A percentile compares a stretch with the other conserved stretches of the same genome.
Conservation (phyloP, 2,888 invertebrate genomes). For the Drosophila stalkeri region DNA sequence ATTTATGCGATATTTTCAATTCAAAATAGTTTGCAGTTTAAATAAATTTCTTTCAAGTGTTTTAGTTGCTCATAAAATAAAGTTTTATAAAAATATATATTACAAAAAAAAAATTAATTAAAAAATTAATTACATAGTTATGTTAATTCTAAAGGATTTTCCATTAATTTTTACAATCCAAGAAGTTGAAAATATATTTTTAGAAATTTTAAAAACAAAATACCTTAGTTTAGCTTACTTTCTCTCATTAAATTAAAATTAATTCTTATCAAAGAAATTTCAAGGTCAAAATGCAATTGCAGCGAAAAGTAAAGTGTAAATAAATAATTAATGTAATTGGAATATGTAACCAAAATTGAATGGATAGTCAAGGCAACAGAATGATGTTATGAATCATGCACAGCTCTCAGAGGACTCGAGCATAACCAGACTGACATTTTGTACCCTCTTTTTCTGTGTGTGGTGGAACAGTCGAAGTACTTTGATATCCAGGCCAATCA, state of each 20-base stretch:
- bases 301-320: neutral
- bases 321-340: slow-evolving; percentile 14
- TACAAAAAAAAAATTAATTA: too few relatives aligned
- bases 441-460: slow-evolving; percentile 15
- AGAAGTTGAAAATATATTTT: neutral
- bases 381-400: slow-evolving; percentile 51
- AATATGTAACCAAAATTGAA: neutral
- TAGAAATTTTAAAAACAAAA: neutral
- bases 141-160: too few relatives aligned
- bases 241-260: neutral
- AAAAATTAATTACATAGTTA: too few relatives aligned
- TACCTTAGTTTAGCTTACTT: too few relatives aligned
- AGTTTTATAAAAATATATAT: too few relatives aligned
- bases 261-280: neutral
- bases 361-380: slow-evolving; percentile 18
- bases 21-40: too few relatives aligned
- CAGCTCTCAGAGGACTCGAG: slow-evolving; percentile 37
- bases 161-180: neutral
- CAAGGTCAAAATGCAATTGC: neutral
- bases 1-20: too few relatives aligned
- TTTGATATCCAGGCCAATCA: slow-evolving; percentile 86
- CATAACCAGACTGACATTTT: slow-evolving; percentile 40
- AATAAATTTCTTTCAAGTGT: too few relatives aligned
- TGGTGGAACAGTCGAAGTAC: slow-evolving; percentile 83
- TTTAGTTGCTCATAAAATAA: too few relatives aligned